These are phyloP conservation scores for Leptodactylus fallax DNA, from an alignment of 2,797 vertebrate genomes.

Conservation along the genomic window DNA sequence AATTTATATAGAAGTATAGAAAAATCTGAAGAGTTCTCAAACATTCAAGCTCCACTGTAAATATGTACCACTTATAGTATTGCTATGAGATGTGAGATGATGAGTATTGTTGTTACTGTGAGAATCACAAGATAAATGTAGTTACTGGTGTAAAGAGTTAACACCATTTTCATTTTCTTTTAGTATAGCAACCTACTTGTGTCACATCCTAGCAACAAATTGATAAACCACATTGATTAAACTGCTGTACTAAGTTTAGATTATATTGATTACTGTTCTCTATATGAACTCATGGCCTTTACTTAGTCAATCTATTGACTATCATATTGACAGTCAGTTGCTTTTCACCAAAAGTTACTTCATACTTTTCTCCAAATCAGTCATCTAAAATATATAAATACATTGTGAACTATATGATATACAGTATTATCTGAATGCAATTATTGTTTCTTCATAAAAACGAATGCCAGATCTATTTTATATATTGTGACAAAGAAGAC, in stretches of 20 bases:
- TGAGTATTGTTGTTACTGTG: too few relatives aligned
- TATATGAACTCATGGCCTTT: constrained; percentile 38
- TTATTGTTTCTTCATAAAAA: not conserved
- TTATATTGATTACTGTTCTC: constrained; percentile 43
- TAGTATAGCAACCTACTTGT: not conserved
- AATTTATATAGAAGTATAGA: too few relatives aligned
- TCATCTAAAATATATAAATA: constrained; percentile 5
- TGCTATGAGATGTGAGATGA: too few relatives aligned
- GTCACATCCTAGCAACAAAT: not conserved
- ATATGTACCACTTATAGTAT: not conserved
- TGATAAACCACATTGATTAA: constrained; percentile 45
- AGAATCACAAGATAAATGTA: too few relatives aligned
- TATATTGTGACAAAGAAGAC: not conserved
- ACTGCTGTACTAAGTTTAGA: constrained; percentile 43
- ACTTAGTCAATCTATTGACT: constrained; percentile 48
- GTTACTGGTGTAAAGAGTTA: not conserved
- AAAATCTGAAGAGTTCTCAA: too few relatives aligned
- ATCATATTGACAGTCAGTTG: constrained; percentile 22
- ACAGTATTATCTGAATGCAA: not conserved
- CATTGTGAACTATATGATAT: not conserved
- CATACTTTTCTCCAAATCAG: not conserved
- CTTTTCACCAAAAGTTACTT: constrained; percentile 16
- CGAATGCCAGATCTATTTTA: not conserved
- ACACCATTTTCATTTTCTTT: not conserved
- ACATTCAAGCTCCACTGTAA: too few relatives aligned